phyloP scores from a whole-genome alignment of 2,113 vertebrate species.

The Psilopsiagon aurifrons region DNA sequence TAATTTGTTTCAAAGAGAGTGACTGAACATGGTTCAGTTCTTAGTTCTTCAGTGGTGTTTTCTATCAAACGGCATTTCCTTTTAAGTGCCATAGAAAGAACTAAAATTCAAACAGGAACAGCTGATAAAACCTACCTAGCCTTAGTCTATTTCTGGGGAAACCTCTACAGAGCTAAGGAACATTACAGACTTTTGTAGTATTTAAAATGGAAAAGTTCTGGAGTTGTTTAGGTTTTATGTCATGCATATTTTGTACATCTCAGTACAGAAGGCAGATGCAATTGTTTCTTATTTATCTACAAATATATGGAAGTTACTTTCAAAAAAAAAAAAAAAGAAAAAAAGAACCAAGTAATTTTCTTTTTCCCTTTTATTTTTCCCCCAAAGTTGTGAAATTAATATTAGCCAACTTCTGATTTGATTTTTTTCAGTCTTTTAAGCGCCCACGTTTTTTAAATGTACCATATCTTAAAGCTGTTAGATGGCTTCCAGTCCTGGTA shows the following conservation, averaged over 20 bases:
- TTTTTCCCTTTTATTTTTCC: not conserved
- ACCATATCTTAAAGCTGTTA: fast-evolving
- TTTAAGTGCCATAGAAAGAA: not conserved
- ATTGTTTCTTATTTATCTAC: not conserved
- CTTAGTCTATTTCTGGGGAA: not conserved
- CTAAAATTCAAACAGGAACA: not conserved
- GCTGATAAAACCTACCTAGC: not conserved
- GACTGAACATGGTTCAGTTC: not conserved
- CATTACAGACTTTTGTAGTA: not conserved
- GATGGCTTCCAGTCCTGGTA: not conserved
- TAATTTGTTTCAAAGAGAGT: not conserved
- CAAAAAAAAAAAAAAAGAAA: not conserved
- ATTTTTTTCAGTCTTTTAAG: not conserved
- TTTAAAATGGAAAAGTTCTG: not conserved
- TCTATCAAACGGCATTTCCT: not conserved
- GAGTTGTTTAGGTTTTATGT: fast-evolving
- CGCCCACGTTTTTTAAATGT: not conserved
- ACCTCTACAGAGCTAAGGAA: not conserved
- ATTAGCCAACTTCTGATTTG: not conserved
- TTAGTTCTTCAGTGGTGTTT: not conserved
- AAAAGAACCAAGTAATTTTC: not conserved
- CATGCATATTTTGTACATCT: not conserved
- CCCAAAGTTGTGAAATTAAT: not conserved
- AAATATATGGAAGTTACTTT: not conserved
- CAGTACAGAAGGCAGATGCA: too few species aligned